Conservation (phyloP, 1,140 invertebrate genomes). For the Sminthurides bifidus region DNA sequence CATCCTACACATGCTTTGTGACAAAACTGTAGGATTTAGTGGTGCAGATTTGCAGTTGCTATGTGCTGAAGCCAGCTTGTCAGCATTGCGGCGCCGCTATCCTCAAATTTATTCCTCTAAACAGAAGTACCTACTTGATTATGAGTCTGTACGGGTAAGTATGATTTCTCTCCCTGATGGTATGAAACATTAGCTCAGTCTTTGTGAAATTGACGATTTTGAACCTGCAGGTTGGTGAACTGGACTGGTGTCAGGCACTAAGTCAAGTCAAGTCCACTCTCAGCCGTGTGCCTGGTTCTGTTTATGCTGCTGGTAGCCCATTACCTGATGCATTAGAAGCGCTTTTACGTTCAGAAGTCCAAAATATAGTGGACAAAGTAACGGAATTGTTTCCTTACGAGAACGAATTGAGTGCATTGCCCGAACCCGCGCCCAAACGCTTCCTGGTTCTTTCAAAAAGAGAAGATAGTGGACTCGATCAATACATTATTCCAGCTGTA, state of each 20-base stretch:
- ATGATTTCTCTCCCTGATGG: no score
- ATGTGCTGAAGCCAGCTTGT: constrained; percentile 74
- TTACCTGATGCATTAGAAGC: constrained; percentile 46
- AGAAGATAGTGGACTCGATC: constrained; percentile 3
- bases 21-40: constrained; percentile 71
- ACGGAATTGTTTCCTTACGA: constrained; percentile 47
- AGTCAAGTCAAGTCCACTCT: constrained; percentile 15
- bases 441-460: constrained; percentile 5
- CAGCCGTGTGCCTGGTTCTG: constrained; percentile 55
- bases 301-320: constrained; percentile 42
- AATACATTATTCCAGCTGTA: constrained; percentile 57
- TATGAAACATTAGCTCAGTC: not conserved
- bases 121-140: constrained; percentile 65
- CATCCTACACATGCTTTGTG: constrained; percentile 52
- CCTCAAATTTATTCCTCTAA: constrained; percentile 80
- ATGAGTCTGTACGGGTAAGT: constrained; percentile 56
- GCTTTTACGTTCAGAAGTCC: constrained; percentile 42
- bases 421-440: constrained; percentile 8
- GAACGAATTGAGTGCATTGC: constrained; percentile 35
- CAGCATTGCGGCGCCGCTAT: constrained; percentile 66
- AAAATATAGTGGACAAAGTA: constrained; percentile 40
- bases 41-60: constrained; percentile 80
- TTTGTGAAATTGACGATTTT: not conserved
- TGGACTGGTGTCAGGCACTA: constrained; percentile 10
- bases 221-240: constrained; percentile 1